Conservation (phyloP, 2,113 vertebrate species). For the Xyrauchen texanus region DNA sequence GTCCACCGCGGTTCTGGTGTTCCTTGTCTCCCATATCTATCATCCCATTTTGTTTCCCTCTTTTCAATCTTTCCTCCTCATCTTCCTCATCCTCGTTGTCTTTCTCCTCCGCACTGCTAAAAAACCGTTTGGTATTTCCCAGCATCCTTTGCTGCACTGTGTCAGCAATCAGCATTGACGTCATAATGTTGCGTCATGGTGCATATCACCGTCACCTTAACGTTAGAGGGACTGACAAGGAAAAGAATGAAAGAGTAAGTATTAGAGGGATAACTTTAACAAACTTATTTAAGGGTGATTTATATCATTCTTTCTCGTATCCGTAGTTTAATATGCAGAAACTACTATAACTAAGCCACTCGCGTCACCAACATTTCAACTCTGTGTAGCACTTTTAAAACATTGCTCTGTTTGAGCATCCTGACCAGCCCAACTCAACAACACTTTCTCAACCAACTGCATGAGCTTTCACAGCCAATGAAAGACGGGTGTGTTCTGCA, state of each 20-base stretch:
- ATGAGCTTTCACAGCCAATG: no score
- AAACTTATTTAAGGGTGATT: no score
- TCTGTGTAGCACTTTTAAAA: no score
- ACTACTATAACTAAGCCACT: no score
- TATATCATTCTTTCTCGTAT: no score
- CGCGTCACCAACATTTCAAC: no score
- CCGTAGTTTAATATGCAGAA: no score
- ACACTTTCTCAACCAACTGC: no score
- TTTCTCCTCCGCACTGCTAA: slow-evolving; percentile 73
- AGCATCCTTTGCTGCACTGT: slow-evolving; percentile 83
- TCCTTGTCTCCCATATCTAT: slow-evolving; percentile 60
- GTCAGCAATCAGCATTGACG: slow-evolving; percentile 82
- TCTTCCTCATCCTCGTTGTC: slow-evolving; percentile 80
- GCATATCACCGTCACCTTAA: slow-evolving; percentile 63
- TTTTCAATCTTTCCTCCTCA: slow-evolving; percentile 84
- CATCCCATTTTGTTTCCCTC: slow-evolving; percentile 65
- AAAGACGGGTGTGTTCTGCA: no score
- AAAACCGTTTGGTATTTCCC: slow-evolving; percentile 78
- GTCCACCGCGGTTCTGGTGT: slow-evolving; percentile 63
- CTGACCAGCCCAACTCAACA: no score
- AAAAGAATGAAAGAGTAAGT: slow-evolving; percentile 1
- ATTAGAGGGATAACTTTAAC: background rate
- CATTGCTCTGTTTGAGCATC: no score
- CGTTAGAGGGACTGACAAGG: slow-evolving; percentile 55
- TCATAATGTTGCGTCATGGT: slow-evolving; percentile 79